phyloP scores from a whole-genome alignment of 2,797 vertebrate species.

The Simalia tracyae region DNA sequence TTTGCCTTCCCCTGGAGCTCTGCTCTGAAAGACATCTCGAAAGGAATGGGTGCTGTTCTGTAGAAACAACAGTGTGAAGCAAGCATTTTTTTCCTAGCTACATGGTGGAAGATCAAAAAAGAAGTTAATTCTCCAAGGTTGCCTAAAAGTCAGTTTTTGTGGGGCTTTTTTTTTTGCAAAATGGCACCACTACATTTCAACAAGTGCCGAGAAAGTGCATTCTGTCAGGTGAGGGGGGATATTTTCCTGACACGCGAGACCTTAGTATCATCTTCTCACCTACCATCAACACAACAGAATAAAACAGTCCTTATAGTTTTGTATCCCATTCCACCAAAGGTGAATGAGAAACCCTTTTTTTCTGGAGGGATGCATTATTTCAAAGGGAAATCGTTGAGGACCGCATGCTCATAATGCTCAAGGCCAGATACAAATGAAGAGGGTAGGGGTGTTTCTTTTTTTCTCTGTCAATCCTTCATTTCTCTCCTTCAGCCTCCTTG shows the following conservation, averaged over 20 bases:
- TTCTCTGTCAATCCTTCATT: not conserved
- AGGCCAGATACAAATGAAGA: not conserved
- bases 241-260: not conserved
- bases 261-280: not conserved
- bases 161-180: not conserved
- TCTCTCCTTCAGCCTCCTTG: not conserved
- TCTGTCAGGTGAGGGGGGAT: not conserved
- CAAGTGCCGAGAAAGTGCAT: not conserved
- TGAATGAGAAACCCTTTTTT: not conserved
- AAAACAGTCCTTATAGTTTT: not conserved
- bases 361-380: not conserved
- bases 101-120: not conserved
- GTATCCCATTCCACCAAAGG: not conserved
- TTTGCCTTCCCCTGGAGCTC: not conserved
- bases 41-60: not conserved
- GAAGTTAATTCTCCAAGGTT: not conserved
- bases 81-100: not conserved
- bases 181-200: not conserved
- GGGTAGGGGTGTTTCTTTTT: not conserved
- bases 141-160: not conserved
- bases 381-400: not conserved
- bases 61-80: not conserved
- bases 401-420: not conserved
- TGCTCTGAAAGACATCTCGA: not conserved
- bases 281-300: not conserved